Base-by-base conservation (phyloP, 2,888 invertebrate species). In the Cerastoderma edule region DNA sequence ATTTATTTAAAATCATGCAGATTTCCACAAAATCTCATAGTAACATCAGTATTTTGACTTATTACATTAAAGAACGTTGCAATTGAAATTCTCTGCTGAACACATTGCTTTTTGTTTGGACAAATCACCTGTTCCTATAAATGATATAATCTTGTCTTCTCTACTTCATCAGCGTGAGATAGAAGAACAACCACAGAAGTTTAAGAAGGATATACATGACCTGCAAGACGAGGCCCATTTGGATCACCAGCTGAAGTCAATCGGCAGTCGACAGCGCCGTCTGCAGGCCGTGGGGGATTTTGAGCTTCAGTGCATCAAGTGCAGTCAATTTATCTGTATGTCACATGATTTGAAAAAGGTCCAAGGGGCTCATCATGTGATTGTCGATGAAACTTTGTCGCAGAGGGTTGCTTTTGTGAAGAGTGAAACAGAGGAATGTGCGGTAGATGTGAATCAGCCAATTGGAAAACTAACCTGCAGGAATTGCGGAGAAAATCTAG, bases 271-370 rank as follows among this genome's bases (percentile, higher is more conserved):
- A 19, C 64, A 69, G 5, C 71, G 78, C 2, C 71, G 68, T 22
- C 30, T 76, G 13, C 19, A 63, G 3, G 65, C 83, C 4, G 67
- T 75, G 13, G 87, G 84, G 10, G 85, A 87, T 33, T 91, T 85
- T 75, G 83, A 82, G 24, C 72, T 91, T 28, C 80, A 85, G 19
- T 91, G 91, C 71, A 60, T 78, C 24, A 88, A 87, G 46, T 91
- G 91, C 66, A 83, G 85, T 50, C 60, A 72, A 2, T 88, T 87
- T 46, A 86, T 87, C 8, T 88, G 89, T 57, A 83, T 85, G 72
- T 88, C 90, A 0, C 67, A 69, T 6, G 88, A 90, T 63, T 75
- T 91, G 24, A 84, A 87, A 30, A 87, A 80, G 44, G 78, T 90
- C 6, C 75, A 87, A 67, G 67, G 82, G 22, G 80, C 87, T 5